These are phyloP conservation scores for Tiliacea citrago DNA, from an alignment of 2,888 invertebrate species.

Conservation along the genomic window DNA sequence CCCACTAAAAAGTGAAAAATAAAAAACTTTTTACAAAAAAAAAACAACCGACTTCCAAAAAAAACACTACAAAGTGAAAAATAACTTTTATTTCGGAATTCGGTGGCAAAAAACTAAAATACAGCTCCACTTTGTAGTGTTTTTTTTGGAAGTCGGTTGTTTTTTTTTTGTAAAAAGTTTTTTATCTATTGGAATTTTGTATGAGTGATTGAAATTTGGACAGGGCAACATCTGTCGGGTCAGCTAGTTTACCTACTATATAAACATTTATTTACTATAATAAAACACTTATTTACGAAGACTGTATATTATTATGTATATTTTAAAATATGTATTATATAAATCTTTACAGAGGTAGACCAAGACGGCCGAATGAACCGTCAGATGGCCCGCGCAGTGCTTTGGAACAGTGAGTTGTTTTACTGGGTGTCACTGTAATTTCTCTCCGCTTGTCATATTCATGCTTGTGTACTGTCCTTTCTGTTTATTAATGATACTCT, in stretches of 20 bases:
- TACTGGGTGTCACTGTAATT: conserved; percentile 77
- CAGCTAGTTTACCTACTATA: not conserved
- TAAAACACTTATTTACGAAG: not conserved
- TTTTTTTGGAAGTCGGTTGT: no score
- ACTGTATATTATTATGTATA: not conserved
- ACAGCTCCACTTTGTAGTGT: no score
- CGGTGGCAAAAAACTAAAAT: no score
- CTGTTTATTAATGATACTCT: not conserved
- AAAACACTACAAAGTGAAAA: no score
- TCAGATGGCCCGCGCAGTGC: conserved; percentile 94
- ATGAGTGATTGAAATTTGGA: no score
- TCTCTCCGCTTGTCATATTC: conserved; percentile 60
- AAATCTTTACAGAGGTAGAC: conserved; percentile 92
- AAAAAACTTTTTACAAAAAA: no score
- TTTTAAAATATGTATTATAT: conserved; percentile 29
- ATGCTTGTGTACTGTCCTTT: conserved; percentile 44
- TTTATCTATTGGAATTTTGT: no score
- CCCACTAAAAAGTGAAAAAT: no score
- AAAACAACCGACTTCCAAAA: no score
- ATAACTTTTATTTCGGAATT: no score
- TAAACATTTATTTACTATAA: conserved; percentile 6
- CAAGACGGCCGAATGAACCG: conserved; percentile 94
- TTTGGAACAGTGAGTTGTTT: conserved; percentile 95
- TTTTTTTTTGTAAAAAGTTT: no score
- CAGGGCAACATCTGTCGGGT: no score